Conservation (phyloP, 2,113 vertebrate genomes). For the Tragelaphus imberbis region DNA sequence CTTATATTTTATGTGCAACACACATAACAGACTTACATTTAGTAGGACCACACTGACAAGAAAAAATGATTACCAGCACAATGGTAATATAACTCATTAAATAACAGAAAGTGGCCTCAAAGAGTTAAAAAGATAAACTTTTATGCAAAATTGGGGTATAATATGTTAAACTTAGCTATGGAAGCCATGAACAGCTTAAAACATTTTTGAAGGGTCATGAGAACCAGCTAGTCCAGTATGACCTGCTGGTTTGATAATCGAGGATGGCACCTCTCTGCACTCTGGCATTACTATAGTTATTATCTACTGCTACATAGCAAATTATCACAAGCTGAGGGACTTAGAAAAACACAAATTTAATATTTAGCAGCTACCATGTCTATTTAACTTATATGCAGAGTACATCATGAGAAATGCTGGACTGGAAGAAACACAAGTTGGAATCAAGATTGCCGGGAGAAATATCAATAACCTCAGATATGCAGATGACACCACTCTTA, state of each 20-base stretch:
- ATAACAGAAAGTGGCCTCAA: not conserved
- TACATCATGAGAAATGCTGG: too few species aligned
- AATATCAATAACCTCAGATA: too few species aligned
- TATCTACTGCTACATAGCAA: not conserved
- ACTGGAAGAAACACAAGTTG: too few species aligned
- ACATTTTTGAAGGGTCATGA: not conserved
- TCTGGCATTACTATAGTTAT: not conserved
- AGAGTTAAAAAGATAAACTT: not conserved
- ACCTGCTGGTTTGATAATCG: not conserved
- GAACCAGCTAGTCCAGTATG: not conserved
- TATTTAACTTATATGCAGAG: too few species aligned
- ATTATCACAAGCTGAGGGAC: not conserved
- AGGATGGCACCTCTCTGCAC: not conserved
- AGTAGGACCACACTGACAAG: not conserved
- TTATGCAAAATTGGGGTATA: not conserved
- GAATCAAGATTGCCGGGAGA: too few species aligned
- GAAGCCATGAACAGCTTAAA: not conserved
- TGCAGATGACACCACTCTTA: too few species aligned
- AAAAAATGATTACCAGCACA: not conserved
- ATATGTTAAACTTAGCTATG: not conserved
- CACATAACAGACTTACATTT: not conserved
- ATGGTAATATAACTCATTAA: not conserved
- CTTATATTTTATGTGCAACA: not conserved
- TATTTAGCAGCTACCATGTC: not conserved
- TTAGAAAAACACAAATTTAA: not conserved